Percentiles rank a stretch among this genome's conserved stretches.
These are phyloP conservation scores for Sympetrum striolatum DNA, from an alignment of 2,888 invertebrate species.

Conservation along the genomic window DNA sequence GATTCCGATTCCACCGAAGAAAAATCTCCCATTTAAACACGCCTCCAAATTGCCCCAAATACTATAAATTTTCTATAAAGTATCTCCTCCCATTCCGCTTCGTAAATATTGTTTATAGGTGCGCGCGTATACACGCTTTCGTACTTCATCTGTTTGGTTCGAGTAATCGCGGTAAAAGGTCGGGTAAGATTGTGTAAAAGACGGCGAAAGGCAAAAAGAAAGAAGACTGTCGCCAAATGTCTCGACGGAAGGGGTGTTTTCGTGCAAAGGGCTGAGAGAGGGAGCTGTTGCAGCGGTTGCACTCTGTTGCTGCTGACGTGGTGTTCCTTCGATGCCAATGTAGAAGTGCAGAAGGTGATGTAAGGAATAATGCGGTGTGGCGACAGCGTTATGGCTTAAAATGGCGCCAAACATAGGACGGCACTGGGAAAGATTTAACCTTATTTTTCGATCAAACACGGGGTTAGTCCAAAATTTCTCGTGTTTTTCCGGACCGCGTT, in stretches of 20 bases:
- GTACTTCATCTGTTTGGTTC: not conserved
- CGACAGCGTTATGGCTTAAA: not conserved
- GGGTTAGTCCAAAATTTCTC: not conserved
- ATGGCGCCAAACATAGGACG: not conserved
- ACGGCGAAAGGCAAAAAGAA: not conserved
- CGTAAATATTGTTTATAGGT: too few species aligned
- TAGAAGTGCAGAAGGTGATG: not conserved
- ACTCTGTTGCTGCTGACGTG: too few species aligned
- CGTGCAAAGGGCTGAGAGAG: not conserved
- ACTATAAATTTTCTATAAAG: too few species aligned
- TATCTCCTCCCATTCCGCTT: too few species aligned
- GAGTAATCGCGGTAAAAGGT: not conserved
- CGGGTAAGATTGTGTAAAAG: not conserved
- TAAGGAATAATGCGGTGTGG: not conserved
- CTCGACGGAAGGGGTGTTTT: not conserved
- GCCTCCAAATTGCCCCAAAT: too few species aligned
- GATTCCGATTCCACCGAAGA: too few species aligned
- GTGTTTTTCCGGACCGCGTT: too few species aligned
- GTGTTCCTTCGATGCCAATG: not conserved
- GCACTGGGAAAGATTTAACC: not conserved
- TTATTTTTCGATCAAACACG: not conserved
- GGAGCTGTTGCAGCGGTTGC: not conserved
- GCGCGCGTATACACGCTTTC: not conserved
- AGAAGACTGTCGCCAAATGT: not conserved
- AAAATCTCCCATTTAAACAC: too few species aligned